These are phyloP conservation scores for Atethmia centrago DNA, from an alignment of 2,888 invertebrate species.

Conservation along the genomic window DNA sequence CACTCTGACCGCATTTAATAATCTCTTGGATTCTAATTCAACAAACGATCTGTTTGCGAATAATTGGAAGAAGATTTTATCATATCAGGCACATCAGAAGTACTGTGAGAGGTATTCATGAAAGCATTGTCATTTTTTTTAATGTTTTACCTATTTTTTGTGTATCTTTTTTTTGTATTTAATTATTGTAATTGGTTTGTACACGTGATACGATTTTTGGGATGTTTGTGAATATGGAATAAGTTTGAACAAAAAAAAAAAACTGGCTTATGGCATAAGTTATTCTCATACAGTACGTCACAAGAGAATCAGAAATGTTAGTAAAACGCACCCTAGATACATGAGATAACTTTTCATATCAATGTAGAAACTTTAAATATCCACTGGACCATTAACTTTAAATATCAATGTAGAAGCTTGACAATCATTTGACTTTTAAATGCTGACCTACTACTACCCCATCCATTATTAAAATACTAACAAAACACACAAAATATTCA, in stretches of 20 bases:
- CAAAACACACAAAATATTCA: slow-evolving; percentile 3
- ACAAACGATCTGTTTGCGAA: background rate
- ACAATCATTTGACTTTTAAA: slow-evolving; percentile 12
- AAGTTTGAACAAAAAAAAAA: no score
- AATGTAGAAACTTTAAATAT: no score
- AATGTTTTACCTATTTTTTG: no score
- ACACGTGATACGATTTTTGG: background rate
- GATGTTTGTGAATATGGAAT: background rate
- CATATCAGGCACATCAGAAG: background rate
- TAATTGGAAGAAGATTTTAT: background rate
- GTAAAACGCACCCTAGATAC: background rate
- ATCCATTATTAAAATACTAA: background rate
- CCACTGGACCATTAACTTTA: background rate
- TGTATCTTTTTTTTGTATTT: no score
- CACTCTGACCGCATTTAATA: background rate
- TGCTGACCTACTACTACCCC: background rate
- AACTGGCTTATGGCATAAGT: background rate
- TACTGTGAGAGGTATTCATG: background rate
- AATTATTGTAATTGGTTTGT: no score
- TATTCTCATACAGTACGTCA: background rate
- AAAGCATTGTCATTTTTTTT: background rate
- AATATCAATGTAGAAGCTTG: background rate
- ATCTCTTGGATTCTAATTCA: no score
- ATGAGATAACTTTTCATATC: background rate
- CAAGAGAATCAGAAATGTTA: background rate